phyloP scores from a whole-genome alignment of 2,888 invertebrate genomes.

The Petrolisthes cinctipes region DNA sequence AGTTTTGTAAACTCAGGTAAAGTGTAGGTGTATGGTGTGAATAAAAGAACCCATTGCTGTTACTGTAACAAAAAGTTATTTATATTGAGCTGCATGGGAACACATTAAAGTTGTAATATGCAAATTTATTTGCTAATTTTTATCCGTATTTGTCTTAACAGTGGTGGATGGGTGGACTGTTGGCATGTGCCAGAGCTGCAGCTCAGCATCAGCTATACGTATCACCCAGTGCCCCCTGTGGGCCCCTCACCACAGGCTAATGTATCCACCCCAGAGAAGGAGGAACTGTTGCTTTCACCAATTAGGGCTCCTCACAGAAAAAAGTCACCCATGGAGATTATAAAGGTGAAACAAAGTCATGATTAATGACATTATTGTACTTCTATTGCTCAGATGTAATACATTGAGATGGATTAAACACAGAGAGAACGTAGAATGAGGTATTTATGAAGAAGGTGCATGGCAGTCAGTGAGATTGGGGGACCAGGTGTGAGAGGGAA shows the following conservation, averaged over 20 bases:
- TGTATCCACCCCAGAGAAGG: slow-evolving; percentile 93
- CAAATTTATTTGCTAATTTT: background rate
- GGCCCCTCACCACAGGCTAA: slow-evolving; percentile 91
- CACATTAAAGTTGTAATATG: background rate
- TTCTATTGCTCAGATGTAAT: background rate
- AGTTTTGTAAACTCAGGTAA: slow-evolving; percentile 79
- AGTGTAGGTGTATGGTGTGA: background rate
- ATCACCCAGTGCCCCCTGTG: slow-evolving; percentile 91
- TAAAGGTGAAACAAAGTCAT: slow-evolving; percentile 39
- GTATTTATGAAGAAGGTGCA: background rate
- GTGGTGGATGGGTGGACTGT: slow-evolving; percentile 91
- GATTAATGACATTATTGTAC: too few species aligned
- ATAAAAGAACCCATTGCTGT: too few species aligned
- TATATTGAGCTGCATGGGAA: background rate
- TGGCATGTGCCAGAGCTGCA: slow-evolving; percentile 96
- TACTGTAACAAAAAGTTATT: background rate
- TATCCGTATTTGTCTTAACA: slow-evolving; percentile 63
- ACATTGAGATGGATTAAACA: background rate
- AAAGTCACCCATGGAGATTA: slow-evolving; percentile 65
- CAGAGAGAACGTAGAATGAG: background rate
- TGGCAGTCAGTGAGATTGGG: background rate
- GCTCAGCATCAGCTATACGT: slow-evolving; percentile 88
- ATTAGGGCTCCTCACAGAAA: slow-evolving; percentile 81
- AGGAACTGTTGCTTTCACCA: slow-evolving; percentile 90
- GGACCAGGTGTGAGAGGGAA: background rate